Percentiles rank a stretch among this genome's conserved stretches.
Conservation (phyloP, 2,888 invertebrate species). For the Oligia fasciuncula region DNA sequence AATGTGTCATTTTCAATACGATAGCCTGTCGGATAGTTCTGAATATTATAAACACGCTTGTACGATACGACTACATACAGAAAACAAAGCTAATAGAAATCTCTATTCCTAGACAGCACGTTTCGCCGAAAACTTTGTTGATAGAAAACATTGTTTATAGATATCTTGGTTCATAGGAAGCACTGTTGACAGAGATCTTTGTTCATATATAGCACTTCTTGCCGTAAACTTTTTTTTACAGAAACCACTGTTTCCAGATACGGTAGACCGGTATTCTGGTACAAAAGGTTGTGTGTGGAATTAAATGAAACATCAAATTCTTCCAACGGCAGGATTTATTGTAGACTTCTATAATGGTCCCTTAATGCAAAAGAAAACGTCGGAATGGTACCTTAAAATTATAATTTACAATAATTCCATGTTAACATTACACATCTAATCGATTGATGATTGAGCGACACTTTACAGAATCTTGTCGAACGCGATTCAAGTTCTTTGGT, state of each 20-base stretch:
- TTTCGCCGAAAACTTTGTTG: too few species aligned
- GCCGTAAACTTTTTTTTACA: too few species aligned
- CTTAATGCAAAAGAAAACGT: constrained; percentile 69
- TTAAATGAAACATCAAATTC: constrained; percentile 64
- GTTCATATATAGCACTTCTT: too few species aligned
- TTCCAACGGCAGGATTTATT: constrained; percentile 82
- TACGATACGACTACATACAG: too few species aligned
- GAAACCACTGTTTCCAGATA: too few species aligned
- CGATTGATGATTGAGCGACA: constrained; percentile 61
- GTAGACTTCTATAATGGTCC: constrained; percentile 77
- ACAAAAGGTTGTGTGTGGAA: not conserved
- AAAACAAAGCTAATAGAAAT: too few species aligned
- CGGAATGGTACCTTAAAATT: constrained; percentile 67
- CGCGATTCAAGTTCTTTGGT: constrained; percentile 63
- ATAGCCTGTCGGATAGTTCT: not conserved
- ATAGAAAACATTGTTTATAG: too few species aligned
- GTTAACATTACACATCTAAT: constrained; percentile 67
- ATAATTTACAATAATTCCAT: constrained; percentile 62
- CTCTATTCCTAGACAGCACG: too few species aligned
- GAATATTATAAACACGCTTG: not conserved
- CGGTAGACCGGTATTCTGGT: not conserved
- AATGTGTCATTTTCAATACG: not conserved
- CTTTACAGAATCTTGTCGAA: constrained; percentile 40
- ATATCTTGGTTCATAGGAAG: too few species aligned
- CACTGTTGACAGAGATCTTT: too few species aligned